phyloP scores from a whole-genome alignment of 35 echinoderm and acorn worm species.

The Heliocidaris erythrogramma region DNA sequence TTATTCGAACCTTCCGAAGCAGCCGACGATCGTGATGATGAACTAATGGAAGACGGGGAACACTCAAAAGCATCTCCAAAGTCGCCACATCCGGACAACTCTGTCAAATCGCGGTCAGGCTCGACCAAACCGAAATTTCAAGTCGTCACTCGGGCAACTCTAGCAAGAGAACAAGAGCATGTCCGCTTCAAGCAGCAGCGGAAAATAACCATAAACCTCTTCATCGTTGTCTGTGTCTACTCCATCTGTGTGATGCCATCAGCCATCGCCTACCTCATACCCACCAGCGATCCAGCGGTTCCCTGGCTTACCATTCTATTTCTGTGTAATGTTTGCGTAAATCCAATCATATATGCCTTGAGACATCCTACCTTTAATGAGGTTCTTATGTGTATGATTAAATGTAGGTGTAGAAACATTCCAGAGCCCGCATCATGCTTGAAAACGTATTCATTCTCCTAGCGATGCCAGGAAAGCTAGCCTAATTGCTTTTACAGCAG shows the following conservation, averaged over 20 bases:
- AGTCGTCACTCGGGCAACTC: neutral
- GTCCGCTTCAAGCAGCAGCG: neutral
- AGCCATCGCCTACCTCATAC: conserved; percentile 54
- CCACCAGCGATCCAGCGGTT: conserved; percentile 53
- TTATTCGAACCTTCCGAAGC: neutral
- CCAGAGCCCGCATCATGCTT: conserved; percentile 44
- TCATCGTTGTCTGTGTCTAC: conserved; percentile 60
- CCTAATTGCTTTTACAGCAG: neutral
- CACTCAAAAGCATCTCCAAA: neutral
- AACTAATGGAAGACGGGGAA: neutral
- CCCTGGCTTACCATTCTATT: conserved; percentile 49
- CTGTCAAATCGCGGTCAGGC: neutral
- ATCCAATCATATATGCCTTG: conserved; percentile 61
- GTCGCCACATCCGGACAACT: neutral
- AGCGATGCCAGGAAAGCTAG: neutral
- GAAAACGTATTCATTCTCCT: neutral
- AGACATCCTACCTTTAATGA: conserved; percentile 65
- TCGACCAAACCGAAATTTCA: neutral
- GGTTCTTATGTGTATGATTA: conserved; percentile 44
- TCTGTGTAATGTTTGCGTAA: conserved; percentile 45
- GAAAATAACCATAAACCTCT: conserved; percentile 74
- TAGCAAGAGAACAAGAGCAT: neutral
- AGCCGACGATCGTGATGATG: no score
- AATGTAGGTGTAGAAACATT: conserved; percentile 33
- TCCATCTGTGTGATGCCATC: conserved; percentile 44